phyloP scores from a whole-genome alignment of 1,140 invertebrate genomes.

The Drosophila kanapiae region DNA sequence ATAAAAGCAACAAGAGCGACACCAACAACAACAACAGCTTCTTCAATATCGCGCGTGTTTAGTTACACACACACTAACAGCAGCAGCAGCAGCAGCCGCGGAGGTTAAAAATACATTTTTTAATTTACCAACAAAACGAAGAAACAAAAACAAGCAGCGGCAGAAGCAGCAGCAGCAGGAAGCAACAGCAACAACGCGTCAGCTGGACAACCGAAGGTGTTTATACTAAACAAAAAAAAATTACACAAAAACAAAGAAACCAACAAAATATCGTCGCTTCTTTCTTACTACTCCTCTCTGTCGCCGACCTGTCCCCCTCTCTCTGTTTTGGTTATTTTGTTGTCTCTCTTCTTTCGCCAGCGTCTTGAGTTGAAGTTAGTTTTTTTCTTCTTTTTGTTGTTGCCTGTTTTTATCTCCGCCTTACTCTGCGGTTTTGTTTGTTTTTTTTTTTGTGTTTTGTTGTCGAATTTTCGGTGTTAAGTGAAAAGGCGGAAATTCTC shows the following conservation, averaged over 20 bases:
- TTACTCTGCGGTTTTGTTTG: slow-evolving; percentile 38
- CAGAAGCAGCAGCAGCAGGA: slow-evolving; percentile 28
- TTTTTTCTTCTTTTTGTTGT: slow-evolving; percentile 17
- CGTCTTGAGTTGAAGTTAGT: slow-evolving; percentile 40
- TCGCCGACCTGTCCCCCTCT: not conserved
- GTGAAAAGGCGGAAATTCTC: slow-evolving; percentile 49
- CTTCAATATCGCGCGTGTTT: slow-evolving; percentile 44
- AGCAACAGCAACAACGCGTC: slow-evolving; percentile 28
- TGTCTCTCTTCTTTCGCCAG: slow-evolving; percentile 30
- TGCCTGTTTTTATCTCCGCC: slow-evolving; percentile 1
- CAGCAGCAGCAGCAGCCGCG: slow-evolving; percentile 5
- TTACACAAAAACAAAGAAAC: slow-evolving; percentile 28
- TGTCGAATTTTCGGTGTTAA: slow-evolving; percentile 36
- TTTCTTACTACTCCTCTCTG: slow-evolving; percentile 14
- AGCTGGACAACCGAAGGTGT: slow-evolving; percentile 56
- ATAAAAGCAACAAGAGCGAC: slow-evolving; percentile 26
- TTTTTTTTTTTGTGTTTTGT: slow-evolving; percentile 3
- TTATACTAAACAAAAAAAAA: slow-evolving; percentile 34
- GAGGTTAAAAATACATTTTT: slow-evolving; percentile 55
- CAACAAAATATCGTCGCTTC: slow-evolving; percentile 15
- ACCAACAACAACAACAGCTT: slow-evolving; percentile 5
- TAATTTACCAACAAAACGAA: slow-evolving; percentile 42
- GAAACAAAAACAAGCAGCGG: slow-evolving; percentile 17
- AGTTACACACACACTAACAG: slow-evolving; percentile 10
- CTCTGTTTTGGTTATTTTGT: slow-evolving; percentile 42